Evolutionary conservation across 2,113 vertebrate species (phyloP), one percentile per base, ranked within the genome.

Genomic region (Bubo blakistoni): DNA sequence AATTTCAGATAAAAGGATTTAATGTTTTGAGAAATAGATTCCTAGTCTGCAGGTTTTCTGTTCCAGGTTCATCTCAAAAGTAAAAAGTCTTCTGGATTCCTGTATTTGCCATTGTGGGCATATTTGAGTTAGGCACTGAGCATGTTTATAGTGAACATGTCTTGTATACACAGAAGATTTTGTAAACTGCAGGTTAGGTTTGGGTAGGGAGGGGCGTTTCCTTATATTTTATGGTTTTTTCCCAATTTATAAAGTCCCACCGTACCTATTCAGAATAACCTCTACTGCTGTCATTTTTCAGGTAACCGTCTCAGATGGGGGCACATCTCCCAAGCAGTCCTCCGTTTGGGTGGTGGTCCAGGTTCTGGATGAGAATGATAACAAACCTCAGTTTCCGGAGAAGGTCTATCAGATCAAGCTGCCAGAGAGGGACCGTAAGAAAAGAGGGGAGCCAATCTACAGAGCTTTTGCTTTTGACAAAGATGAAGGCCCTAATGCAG

Each of bases 341-440:
- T 99, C 98, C 0, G 98, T 99, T 30, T 99, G 99, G 99, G 99
- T 99, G 76, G 98, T 99, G 76, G 98, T 99, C 42, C 98, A 99
- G 67, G 99, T 99, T 54, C 94, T 99, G 81, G 99, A 99, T 96
- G 99, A 99, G 97, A 99, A 99, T 9, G 99, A 99, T 95, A 99
- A 99, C 97, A 99, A 99, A 49, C 99, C 99, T 1, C 98, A 98
- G 62, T 99, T 99, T 94, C 99, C 99, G 1, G 99, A 99, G 96
- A 99, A 99, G 89, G 98, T 99, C 62, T 99, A 99, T 95, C 99
- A 99, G 96, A 98, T 99, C 87, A 99, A 99, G 90, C 97, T 99
- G 70, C 99, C 99, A 0, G 99, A 99, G 89, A 98, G 99, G 36
- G 99, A 99, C 79, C 98, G 99, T 9, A 99, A 98, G 92, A 99